Conservation (phyloP, 1,140 invertebrate species). For the Eurosta solidaginis region DNA sequence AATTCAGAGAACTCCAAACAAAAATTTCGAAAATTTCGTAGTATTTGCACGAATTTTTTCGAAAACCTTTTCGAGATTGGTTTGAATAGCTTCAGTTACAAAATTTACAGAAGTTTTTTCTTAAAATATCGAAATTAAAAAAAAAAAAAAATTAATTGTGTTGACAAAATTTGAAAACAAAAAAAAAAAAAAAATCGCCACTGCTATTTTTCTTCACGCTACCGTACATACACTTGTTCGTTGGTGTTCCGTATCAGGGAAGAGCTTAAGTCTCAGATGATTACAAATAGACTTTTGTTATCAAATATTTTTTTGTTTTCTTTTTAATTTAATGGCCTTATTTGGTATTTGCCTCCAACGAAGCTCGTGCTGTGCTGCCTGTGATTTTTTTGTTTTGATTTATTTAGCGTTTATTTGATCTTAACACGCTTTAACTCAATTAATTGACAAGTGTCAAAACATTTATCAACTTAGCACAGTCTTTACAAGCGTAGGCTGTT, state of each 20-base stretch:
- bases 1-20: too few species aligned
- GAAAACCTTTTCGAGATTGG: too few species aligned
- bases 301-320: constrained; percentile 15
- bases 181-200: too few species aligned
- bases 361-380: neutral
- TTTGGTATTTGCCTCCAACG: neutral
- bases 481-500: neutral
- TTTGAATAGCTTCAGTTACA: too few species aligned
- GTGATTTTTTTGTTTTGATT: neutral
- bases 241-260: neutral
- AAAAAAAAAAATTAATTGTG: too few species aligned
- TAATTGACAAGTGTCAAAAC: constrained; percentile 14
- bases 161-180: too few species aligned
- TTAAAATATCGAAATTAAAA: too few species aligned
- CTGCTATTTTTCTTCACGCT: too few species aligned
- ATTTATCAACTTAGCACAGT: neutral
- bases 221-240: too few species aligned
- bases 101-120: too few species aligned
- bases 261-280: neutral
- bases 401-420: neutral
- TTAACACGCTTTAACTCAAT: neutral
- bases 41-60: too few species aligned
- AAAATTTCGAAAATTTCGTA: too few species aligned
- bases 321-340: constrained; percentile 14
- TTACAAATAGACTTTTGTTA: constrained; percentile 9